phyloP scores from a whole-genome alignment of 2,888 invertebrate genomes.

The Conchocele bisecta region DNA sequence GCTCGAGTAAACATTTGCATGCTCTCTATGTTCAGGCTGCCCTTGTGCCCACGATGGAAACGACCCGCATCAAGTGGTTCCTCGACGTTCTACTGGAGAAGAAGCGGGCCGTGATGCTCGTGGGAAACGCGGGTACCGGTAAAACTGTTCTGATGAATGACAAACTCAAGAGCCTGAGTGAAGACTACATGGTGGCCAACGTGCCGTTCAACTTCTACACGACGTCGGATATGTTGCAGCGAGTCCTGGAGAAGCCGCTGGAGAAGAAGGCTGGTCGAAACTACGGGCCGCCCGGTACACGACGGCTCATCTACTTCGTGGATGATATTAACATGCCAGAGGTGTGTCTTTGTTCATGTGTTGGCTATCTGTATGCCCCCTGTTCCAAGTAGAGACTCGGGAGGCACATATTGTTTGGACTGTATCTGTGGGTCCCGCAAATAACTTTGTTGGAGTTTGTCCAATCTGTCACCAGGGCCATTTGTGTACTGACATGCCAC shows the following conservation, averaged over 20 bases:
- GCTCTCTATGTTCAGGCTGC: conserved; percentile 87
- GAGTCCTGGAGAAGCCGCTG: conserved; percentile 93
- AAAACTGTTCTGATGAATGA: conserved; percentile 95
- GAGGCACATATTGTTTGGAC: too few species aligned
- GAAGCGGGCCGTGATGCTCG: conserved; percentile 96
- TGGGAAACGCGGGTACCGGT: conserved; percentile 95
- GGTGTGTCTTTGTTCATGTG: conserved; percentile 86
- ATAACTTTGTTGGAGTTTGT: too few species aligned
- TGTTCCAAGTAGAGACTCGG: too few species aligned
- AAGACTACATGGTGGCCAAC: conserved; percentile 91
- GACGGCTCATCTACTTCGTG: conserved; percentile 95
- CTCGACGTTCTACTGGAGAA: conserved; percentile 94
- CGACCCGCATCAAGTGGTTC: conserved; percentile 94
- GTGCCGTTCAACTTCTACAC: conserved; percentile 98
- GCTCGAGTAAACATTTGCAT: neutral
- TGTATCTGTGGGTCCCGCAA: too few species aligned
- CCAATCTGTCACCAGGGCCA: too few species aligned
- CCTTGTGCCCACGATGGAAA: conserved; percentile 96
- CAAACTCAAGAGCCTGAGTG: conserved; percentile 91
- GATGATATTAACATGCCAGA: conserved; percentile 99
- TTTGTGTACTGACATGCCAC: too few species aligned
- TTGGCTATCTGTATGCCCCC: too few species aligned
- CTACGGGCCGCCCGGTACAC: conserved; percentile 97
- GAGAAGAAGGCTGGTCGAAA: conserved; percentile 98
- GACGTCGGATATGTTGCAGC: conserved; percentile 88